Conservation (phyloP, 2,888 invertebrate species). For the Drosophila siamana region DNA sequence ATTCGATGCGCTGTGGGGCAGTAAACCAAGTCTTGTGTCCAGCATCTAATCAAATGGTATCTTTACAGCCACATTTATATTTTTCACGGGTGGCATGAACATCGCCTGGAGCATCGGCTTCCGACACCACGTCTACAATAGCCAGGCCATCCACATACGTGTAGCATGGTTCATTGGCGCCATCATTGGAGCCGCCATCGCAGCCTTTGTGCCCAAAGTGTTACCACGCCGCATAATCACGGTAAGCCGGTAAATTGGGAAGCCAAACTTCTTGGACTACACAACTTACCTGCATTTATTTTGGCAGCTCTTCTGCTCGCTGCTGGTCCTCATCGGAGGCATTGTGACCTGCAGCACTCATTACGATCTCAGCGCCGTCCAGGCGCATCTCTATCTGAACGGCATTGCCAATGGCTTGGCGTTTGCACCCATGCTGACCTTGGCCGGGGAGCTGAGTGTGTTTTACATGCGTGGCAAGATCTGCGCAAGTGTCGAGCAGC, state of each 20-base stretch:
- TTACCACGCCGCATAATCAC: constrained; percentile 59
- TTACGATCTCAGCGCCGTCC: constrained; percentile 34
- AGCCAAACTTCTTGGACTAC: too few relatives aligned
- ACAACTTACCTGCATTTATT: too few relatives aligned
- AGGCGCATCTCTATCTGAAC: constrained; percentile 70
- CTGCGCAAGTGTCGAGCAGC: constrained; percentile 52
- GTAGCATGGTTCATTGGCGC: constrained; percentile 81
- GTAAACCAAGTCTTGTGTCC: neutral
- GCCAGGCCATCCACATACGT: constrained; percentile 19
- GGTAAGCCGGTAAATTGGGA: constrained; percentile 8
- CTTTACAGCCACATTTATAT: constrained; percentile 63
- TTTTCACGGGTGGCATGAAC: constrained; percentile 76
- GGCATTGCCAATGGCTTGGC: constrained; percentile 77
- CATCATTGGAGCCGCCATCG: constrained; percentile 74
- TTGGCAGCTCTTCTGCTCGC: constrained; percentile 50
- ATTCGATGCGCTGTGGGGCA: neutral
- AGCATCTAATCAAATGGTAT: neutral
- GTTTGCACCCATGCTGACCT: constrained; percentile 66
- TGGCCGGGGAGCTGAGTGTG: constrained; percentile 70
- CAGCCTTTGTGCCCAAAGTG: constrained; percentile 56
- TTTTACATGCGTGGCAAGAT: constrained; percentile 64
- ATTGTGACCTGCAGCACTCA: constrained; percentile 54
- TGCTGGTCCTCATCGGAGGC: constrained; percentile 67
- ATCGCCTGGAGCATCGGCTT: constrained; percentile 72
- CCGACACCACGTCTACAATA: neutral